phyloP scores from a whole-genome alignment of 2,888 invertebrate genomes.

The Lepas anatifera region DNA sequence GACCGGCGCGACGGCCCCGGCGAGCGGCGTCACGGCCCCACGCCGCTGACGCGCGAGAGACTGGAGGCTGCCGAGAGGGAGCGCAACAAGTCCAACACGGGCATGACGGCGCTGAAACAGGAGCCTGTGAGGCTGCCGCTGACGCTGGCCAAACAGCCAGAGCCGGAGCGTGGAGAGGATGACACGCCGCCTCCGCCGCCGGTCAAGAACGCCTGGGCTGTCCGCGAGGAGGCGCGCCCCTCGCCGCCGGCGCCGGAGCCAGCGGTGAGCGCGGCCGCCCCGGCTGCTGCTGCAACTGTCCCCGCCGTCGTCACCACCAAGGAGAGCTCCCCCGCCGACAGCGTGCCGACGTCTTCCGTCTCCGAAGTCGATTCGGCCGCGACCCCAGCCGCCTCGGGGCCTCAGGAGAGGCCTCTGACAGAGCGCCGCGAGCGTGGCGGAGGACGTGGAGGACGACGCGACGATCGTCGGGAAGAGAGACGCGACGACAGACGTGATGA shows the following conservation, averaged over 20 bases:
- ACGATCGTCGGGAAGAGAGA: no score
- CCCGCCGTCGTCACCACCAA: background rate
- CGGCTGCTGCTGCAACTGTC: background rate
- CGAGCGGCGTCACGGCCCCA: conserved; percentile 34
- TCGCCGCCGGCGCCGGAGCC: background rate
- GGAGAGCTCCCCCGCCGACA: background rate
- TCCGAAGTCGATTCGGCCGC: no score
- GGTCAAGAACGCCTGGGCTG: conserved; percentile 11
- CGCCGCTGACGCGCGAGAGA: conserved; percentile 47
- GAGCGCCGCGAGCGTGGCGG: no score
- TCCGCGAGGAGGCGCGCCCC: conserved; percentile 10
- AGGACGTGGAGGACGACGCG: no score
- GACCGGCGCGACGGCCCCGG: background rate
- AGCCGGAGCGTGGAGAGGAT: conserved; percentile 27
- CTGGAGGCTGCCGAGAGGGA: conserved; percentile 38
- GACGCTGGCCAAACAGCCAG: background rate
- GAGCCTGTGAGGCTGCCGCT: conserved; percentile 17
- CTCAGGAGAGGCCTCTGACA: no score
- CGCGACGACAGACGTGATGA: no score
- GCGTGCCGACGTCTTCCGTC: background rate
- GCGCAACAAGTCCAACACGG: conserved; percentile 21
- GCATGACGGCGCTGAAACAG: conserved; percentile 24
- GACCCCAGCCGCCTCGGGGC: no score
- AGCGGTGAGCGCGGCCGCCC: background rate
- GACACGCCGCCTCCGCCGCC: conserved; percentile 29